Base-by-base conservation (phyloP, 2,797 vertebrate genomes). In the Falco novaeseelandiae region DNA sequence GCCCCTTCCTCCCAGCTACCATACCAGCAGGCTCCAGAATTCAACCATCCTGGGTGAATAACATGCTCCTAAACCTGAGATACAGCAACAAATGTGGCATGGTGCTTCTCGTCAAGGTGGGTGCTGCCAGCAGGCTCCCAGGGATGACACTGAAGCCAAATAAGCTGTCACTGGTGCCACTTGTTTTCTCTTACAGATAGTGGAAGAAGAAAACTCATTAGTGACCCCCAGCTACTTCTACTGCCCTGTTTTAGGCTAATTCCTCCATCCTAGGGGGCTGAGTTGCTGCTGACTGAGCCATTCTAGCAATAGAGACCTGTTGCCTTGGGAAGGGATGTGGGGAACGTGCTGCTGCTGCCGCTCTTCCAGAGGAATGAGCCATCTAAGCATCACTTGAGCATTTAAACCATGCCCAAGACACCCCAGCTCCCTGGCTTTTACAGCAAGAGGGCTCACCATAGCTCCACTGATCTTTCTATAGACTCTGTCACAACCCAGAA, bases 101-200 rank as follows among this genome's bases (percentile, higher is more conserved):
- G 0, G 38, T 8, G 62, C 70, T 30, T 13, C 70, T 22, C 5
- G 0, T 16, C 2, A 1, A 52, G 46, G 52, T 0, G 1, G 10
- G 36, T 13, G 9, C 76, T 16, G 61, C 57, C 57, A 44, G 49
- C 0, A 0, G 5, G 7, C 11, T 51, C 58, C 66, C 2, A 0
- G 25, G 29, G 48, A 62, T 2, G 3, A 10, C 44, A 38, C 15
- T 0, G 1, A 49, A 1, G 21, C 40, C 2, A 0, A 57, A 49
- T 5, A 46, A 70, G 23, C 49, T 14, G 0, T 26, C 2, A 0
- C 59, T 54, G 34, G 38, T 25, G 25, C 38, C 21, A 6, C n/a
- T 29, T 1, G 0, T 25, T 32, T 61, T 27, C 51, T 71, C 71
- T 91, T 34, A 30, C 0, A 0, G 16, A 21, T 4, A 26, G n/a